Conservation (phyloP, 2,113 vertebrate genomes). For the Anseranas semipalmata region DNA sequence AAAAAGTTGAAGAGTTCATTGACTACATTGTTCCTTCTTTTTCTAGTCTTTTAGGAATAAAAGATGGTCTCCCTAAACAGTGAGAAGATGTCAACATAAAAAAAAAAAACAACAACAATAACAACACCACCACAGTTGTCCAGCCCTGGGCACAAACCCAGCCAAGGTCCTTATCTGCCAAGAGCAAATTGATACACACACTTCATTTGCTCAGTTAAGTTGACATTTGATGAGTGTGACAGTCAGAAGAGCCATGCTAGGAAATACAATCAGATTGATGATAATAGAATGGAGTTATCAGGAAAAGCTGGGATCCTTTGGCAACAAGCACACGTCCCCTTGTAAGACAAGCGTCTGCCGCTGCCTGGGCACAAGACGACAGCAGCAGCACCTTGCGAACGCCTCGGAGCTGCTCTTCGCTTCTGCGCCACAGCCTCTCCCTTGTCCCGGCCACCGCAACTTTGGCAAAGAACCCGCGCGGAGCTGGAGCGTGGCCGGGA, state of each 20-base stretch:
- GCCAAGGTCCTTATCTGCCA: background rate
- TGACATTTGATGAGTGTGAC: background rate
- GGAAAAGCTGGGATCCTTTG: background rate
- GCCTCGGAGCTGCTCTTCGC: background rate
- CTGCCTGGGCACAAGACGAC: background rate
- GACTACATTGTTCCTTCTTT: background rate
- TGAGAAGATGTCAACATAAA: fast-evolving
- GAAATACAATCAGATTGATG: background rate
- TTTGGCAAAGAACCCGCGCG: background rate
- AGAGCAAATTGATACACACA: background rate
- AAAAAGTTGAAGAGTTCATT: background rate
- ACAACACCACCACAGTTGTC: background rate
- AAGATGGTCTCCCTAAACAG: background rate
- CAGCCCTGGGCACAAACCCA: background rate
- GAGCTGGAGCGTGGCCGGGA: background rate
- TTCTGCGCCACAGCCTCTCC: background rate
- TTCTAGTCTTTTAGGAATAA: background rate
- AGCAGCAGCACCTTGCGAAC: fast-evolving
- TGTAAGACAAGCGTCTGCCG: background rate
- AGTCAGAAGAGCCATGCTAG: background rate
- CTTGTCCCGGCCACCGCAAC: fast-evolving
- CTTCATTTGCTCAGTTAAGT: background rate
- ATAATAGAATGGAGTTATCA: background rate
- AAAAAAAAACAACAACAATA: background rate
- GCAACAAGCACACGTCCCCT: background rate